These are phyloP conservation scores for Shargacucullia verbasci DNA, from an alignment of 2,888 invertebrate genomes.

Conservation along the genomic window DNA sequence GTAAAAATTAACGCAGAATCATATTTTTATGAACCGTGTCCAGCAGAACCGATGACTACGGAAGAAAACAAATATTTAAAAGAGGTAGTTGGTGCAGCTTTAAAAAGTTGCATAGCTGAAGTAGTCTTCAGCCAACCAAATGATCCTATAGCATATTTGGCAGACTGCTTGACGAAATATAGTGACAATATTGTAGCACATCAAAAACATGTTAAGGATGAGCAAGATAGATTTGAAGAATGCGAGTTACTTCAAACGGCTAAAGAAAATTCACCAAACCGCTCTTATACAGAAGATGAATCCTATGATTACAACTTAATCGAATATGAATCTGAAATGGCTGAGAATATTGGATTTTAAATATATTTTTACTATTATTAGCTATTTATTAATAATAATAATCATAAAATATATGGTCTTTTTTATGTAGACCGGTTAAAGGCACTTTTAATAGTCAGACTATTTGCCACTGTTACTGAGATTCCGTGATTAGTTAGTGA, in stretches of 20 bases:
- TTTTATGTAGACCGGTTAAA: too few species aligned
- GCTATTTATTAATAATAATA: too few species aligned
- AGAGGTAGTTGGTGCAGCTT: slow-evolving; percentile 57
- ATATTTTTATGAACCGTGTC: slow-evolving; percentile 27
- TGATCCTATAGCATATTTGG: slow-evolving; percentile 65
- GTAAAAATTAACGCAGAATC: slow-evolving; percentile 38
- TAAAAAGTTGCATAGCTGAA: slow-evolving; percentile 64
- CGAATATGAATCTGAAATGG: slow-evolving; percentile 15
- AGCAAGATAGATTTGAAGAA: slow-evolving; percentile 45
- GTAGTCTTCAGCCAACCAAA: slow-evolving; percentile 64
- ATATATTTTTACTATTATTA: too few species aligned
- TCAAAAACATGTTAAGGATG: slow-evolving; percentile 34
- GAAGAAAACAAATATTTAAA: slow-evolving; percentile 63
- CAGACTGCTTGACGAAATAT: slow-evolving; percentile 60
- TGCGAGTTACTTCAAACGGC: slow-evolving; percentile 23
- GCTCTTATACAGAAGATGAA: slow-evolving; percentile 24
- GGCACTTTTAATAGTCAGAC: too few species aligned
- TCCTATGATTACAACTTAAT: slow-evolving; percentile 25
- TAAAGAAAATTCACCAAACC: slow-evolving; percentile 16
- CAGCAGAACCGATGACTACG: slow-evolving; percentile 46
- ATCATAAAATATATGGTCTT: too few species aligned
- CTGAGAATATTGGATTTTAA: slow-evolving; percentile 3
- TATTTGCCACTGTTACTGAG: too few species aligned
- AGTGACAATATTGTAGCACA: slow-evolving; percentile 34
- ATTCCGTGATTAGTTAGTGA: too few species aligned